phyloP scores from a whole-genome alignment of 2,888 invertebrate species.

The Melipona bicolor region DNA sequence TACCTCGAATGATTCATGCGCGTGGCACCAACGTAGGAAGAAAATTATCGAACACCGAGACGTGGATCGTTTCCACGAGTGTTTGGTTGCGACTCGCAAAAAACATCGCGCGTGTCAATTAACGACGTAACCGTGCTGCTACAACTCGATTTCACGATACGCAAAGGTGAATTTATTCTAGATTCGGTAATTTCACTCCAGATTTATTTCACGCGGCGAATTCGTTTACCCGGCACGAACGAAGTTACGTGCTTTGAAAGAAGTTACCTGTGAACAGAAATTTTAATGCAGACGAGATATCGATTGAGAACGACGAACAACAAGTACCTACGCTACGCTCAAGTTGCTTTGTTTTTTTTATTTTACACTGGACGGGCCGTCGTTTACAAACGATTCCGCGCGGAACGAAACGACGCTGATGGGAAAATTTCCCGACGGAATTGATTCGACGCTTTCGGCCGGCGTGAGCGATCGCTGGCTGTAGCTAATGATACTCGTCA shows the following conservation, averaged over 20 bases:
- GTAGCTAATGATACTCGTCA: conserved; percentile 24
- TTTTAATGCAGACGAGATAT: background rate
- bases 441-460: background rate
- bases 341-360: background rate
- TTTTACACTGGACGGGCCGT: background rate
- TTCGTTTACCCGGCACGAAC: background rate
- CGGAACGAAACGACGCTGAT: conserved; percentile 10
- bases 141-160: conserved; percentile 10
- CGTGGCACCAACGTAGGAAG: conserved; percentile 20
- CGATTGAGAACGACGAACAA: background rate
- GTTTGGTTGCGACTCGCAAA: conserved; percentile 1
- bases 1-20: conserved; percentile 44
- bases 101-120: conserved; percentile 53
- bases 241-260: background rate
- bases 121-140: conserved; percentile 12
- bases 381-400: background rate
- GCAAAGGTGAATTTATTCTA: background rate
- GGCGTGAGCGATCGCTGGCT: background rate
- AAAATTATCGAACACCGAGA: conserved; percentile 48
- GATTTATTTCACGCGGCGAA: background rate
- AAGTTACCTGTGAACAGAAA: background rate
- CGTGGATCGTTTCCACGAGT: conserved; percentile 18
- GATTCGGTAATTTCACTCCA: conserved; percentile 2
- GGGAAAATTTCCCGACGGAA: conserved; percentile 12
- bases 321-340: background rate